phyloP scores from a whole-genome alignment of 2,113 vertebrate species.

The Gobiocypris rarus region DNA sequence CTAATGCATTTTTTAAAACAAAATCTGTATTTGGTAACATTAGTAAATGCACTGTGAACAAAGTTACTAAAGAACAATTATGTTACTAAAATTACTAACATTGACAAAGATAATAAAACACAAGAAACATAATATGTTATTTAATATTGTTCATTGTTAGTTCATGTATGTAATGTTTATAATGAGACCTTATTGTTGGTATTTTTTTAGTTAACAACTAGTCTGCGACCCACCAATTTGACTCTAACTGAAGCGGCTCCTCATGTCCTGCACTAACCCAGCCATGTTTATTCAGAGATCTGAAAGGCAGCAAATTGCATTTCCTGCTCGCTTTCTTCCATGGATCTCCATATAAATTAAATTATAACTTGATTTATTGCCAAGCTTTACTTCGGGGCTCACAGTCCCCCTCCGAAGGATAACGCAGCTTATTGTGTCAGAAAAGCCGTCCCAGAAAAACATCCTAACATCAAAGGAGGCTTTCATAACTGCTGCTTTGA shows the following conservation, averaged over 20 bases:
- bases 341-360: constrained; percentile 64
- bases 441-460: constrained; percentile 38
- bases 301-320: constrained; percentile 63
- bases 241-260: neutral
- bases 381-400: constrained; percentile 54
- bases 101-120: too few species aligned
- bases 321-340: constrained; percentile 62
- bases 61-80: too few species aligned
- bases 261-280: constrained; percentile 32
- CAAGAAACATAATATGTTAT: too few species aligned
- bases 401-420: constrained; percentile 38
- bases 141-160: too few species aligned
- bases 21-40: too few species aligned
- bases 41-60: too few species aligned
- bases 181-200: too few species aligned
- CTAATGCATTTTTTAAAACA: too few species aligned
- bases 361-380: constrained; percentile 65
- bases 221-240: neutral
- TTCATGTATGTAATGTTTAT: too few species aligned
- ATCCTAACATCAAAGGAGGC: constrained; percentile 53
- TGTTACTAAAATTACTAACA: too few species aligned
- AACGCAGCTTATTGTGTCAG: constrained; percentile 37
- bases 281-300: constrained; percentile 45
- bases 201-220: neutral
- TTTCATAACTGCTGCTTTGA: constrained; percentile 48